These are phyloP conservation scores for Zosterops borbonicus DNA, from an alignment of 2,113 vertebrate species.

Conservation along the genomic window DNA sequence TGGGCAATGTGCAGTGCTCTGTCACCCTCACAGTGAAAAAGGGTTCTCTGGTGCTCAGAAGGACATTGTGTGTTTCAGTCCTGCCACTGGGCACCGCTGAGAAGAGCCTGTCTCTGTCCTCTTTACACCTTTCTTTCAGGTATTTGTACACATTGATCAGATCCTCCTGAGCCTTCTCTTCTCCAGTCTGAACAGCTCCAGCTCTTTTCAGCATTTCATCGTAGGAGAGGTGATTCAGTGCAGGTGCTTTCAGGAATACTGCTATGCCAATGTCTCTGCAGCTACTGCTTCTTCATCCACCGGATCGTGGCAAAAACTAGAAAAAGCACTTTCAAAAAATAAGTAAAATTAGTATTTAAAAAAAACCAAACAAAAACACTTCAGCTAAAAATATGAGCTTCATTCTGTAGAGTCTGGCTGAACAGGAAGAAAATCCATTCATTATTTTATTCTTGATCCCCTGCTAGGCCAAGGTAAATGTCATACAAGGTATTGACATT, in stretches of 20 bases:
- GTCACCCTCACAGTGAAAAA: background rate
- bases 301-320: background rate
- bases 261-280: background rate
- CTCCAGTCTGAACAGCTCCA: background rate
- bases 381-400: background rate
- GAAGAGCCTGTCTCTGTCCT: rapidly evolving
- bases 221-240: background rate
- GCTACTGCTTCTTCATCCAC: background rate
- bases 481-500: slow-evolving; percentile 40
- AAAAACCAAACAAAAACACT: too few relatives aligned
- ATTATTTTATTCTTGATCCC: slow-evolving; percentile 10
- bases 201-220: background rate
- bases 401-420: background rate
- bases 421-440: background rate
- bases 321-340: background rate
- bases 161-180: background rate
- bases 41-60: background rate
- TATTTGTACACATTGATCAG: background rate
- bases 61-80: background rate
- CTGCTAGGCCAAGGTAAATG: slow-evolving; percentile 38
- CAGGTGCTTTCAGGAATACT: background rate
- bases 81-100: background rate
- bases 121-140: background rate
- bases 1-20: background rate
- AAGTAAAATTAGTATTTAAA: background rate